Evolutionary conservation across 2,888 invertebrate genomes (phyloP).

Genomic region (Crossocerus cetratus): DNA sequence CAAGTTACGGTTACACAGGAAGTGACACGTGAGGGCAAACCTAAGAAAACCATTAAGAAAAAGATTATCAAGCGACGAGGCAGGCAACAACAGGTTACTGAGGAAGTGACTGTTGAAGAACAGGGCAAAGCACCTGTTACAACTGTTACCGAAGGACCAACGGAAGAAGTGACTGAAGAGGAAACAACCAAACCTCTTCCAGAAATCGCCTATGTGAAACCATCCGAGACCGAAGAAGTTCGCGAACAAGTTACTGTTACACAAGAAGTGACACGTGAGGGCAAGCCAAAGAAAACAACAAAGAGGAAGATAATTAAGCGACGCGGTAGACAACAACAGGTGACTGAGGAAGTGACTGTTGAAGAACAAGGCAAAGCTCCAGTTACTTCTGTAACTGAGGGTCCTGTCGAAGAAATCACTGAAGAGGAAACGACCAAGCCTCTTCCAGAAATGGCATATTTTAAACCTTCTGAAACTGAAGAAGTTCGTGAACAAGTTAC

Average conservation of each 20-base stretch:
- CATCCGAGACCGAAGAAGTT: constrained; percentile 42
- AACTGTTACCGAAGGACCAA: constrained; percentile 27
- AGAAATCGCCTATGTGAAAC: not conserved
- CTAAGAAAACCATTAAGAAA: not conserved
- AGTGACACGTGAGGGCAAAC: constrained; percentile 13
- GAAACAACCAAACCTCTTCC: not conserved
- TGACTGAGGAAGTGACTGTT: constrained; percentile 46
- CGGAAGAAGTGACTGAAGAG: not conserved
- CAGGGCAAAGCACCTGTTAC: constrained; percentile 53
- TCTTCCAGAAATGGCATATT: constrained; percentile 14
- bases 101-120: constrained; percentile 50
- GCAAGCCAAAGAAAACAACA: constrained; percentile 52
- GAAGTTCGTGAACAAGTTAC: constrained; percentile 54
- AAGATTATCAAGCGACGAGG: not conserved
- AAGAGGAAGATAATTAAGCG: constrained; percentile 53
- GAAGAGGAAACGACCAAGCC: constrained; percentile 11
- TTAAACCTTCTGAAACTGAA: constrained; percentile 71
- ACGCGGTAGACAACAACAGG: constrained; percentile 58
- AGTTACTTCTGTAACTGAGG: constrained; percentile 46
- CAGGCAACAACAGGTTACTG: constrained; percentile 50
- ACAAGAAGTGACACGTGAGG: constrained; percentile 72
- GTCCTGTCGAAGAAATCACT: not conserved
- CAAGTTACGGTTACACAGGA: constrained; percentile 24
- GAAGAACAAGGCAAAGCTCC: constrained; percentile 57
- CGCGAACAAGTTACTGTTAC: constrained; percentile 50